These are phyloP conservation scores for Brachycybe producta DNA, from an alignment of 2,888 invertebrate species.

Conservation along the genomic window DNA sequence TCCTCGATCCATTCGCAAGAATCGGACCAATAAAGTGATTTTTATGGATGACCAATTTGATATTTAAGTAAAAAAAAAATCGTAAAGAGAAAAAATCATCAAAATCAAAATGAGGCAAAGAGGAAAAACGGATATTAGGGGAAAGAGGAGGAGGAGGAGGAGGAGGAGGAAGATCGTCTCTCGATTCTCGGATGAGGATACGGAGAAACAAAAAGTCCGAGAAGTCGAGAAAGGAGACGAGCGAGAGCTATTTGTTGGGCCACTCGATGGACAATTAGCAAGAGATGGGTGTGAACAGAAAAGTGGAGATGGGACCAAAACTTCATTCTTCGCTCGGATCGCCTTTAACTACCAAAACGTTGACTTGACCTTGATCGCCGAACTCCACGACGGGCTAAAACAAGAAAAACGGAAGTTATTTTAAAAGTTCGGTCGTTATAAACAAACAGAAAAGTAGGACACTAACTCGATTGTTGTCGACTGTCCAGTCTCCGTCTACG, in stretches of 20 bases:
- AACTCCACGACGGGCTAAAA: conserved; percentile 19
- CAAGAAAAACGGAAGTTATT: not conserved
- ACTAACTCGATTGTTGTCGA: conserved; percentile 56
- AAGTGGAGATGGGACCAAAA: too few relatives aligned
- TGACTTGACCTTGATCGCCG: conserved; percentile 20
- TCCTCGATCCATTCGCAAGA: too few relatives aligned
- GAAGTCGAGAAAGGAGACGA: too few relatives aligned
- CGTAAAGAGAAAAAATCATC: not conserved
- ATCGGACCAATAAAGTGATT: too few relatives aligned
- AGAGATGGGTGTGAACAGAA: too few relatives aligned
- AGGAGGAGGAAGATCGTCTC: conserved; percentile 8
- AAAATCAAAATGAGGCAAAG: conserved; percentile 10
- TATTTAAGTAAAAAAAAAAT: not conserved
- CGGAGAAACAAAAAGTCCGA: not conserved
- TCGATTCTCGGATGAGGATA: not conserved
- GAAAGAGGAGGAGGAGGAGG: too few relatives aligned
- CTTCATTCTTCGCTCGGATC: conserved; percentile 20
- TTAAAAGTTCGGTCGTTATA: not conserved
- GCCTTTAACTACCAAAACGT: conserved; percentile 18
- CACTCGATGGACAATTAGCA: too few relatives aligned
- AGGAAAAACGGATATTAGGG: too few relatives aligned
- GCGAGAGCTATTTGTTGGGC: too few relatives aligned
- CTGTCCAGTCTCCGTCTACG: conserved; percentile 85
- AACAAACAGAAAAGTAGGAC: not conserved
- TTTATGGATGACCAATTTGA: too few relatives aligned